Evolutionary conservation across 2,113 vertebrate species (phyloP), one percentile per base, ranked within the genome.

Genomic region (Verasper variegatus): DNA sequence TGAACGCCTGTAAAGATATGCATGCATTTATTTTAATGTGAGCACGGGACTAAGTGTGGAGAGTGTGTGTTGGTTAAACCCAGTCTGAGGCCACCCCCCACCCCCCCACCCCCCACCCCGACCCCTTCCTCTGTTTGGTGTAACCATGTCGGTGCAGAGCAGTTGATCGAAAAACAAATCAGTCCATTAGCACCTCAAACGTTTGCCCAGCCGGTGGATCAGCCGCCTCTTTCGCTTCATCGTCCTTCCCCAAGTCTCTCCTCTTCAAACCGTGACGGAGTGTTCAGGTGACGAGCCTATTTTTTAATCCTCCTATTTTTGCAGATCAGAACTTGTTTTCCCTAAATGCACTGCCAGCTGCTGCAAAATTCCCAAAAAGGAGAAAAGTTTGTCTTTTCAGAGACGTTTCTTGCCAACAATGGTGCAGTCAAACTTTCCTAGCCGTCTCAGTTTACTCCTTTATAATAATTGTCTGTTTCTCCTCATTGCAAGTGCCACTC

Each of bases 1-100:
- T n/a, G 20, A 86, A 87, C 76, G 82, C 82, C 86, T 88, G 88
- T 90, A 84, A 90, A 90, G 86, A 79, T 78, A 76, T 74, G 88
- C 84, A 88, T 92, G 90, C 83, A 24, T 90, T 85, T 88, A 76
- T 90, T 91, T 90, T 81, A 56, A 67, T 18, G 65, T 37, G 71
- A 76, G 84, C 35, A 66, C 2, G 24, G 71, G 71, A 42, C 59
- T 24, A 55, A 63, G 81, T 6, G 82, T 73, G 77, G 26, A 2
- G 76, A 42, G 79, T 71, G 83, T 72, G 73, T 73, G 83, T 71
- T 7, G n/a, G 79, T 64, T 4, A 23, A 74, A 77, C 74, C 70
- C 69, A 20, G 72, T 86, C 69, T 3, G 77, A 63, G 54, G 69
- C 52, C 47, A 14, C 0, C 14, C 37, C 31, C 47, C 45, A 15